Evolutionary conservation across 2,888 invertebrate genomes (phyloP).

Genomic region (Plebejus anna): DNA sequence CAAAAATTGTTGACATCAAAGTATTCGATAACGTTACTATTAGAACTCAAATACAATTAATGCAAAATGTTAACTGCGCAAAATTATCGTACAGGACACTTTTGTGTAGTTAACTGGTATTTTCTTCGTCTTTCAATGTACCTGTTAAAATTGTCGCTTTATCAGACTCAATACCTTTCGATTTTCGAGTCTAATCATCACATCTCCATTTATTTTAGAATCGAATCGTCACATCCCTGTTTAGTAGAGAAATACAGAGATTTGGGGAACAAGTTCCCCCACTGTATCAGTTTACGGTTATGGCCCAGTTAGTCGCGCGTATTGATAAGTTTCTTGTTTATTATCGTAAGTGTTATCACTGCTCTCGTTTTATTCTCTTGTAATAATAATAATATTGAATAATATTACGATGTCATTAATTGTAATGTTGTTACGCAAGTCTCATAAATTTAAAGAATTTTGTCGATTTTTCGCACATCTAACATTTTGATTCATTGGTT

Average conservation of each 20-base stretch:
- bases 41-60: too few relatives aligned
- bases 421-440: background rate
- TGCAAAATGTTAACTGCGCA: background rate
- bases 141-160: background rate
- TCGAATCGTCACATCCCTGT: slow-evolving; percentile 38
- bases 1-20: too few relatives aligned
- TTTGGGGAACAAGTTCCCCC: slow-evolving; percentile 45
- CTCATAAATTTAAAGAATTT: background rate
- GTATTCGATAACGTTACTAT: too few relatives aligned
- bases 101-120: background rate
- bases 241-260: slow-evolving; percentile 49
- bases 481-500: too few relatives aligned
- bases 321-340: slow-evolving; percentile 26
- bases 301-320: slow-evolving; percentile 31
- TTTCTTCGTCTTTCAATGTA: background rate
- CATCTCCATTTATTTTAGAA: too few relatives aligned
- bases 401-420: background rate
- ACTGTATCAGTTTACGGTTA: slow-evolving; percentile 38
- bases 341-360: slow-evolving; percentile 22
- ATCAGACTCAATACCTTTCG: background rate
- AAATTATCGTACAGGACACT: too few relatives aligned
- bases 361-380: slow-evolving; percentile 7
- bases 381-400: background rate
- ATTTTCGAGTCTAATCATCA: too few relatives aligned
- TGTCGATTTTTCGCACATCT: too few relatives aligned